phyloP scores from a whole-genome alignment of 2,888 invertebrate genomes.

The Lymantria monacha region DNA sequence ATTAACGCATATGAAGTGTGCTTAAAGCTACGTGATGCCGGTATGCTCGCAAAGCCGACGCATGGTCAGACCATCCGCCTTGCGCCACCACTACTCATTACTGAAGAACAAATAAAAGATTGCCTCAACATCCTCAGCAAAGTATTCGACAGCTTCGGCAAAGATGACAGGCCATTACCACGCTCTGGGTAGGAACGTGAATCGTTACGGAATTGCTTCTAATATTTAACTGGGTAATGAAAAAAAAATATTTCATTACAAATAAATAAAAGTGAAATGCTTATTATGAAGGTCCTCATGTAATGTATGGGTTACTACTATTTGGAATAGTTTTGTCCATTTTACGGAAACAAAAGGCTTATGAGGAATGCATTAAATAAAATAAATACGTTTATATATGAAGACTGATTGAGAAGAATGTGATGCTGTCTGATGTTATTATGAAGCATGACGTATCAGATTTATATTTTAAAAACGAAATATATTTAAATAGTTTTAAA shows the following conservation, averaged over 20 bases:
- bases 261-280: background rate
- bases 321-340: background rate
- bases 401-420: background rate
- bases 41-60: slow-evolving; percentile 97
- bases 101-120: slow-evolving; percentile 88
- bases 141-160: slow-evolving; percentile 75
- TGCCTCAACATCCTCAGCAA: slow-evolving; percentile 89
- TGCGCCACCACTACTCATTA: slow-evolving; percentile 96
- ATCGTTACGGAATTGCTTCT: background rate
- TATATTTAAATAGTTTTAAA: no score
- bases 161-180: slow-evolving; percentile 19
- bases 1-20: slow-evolving; percentile 95
- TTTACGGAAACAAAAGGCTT: background rate
- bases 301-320: background rate
- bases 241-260: background rate
- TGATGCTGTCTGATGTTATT: background rate
- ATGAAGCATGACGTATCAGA: background rate
- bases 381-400: background rate
- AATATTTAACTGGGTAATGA: background rate
- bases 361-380: background rate
- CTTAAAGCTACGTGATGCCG: slow-evolving; percentile 91
- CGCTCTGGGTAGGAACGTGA: slow-evolving; percentile 13
- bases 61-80: slow-evolving; percentile 97
- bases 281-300: background rate
- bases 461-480: background rate